Evolutionary conservation across 2,888 invertebrate species (phyloP).

Genomic region (Caenorhabditis auriculariae): DNA sequence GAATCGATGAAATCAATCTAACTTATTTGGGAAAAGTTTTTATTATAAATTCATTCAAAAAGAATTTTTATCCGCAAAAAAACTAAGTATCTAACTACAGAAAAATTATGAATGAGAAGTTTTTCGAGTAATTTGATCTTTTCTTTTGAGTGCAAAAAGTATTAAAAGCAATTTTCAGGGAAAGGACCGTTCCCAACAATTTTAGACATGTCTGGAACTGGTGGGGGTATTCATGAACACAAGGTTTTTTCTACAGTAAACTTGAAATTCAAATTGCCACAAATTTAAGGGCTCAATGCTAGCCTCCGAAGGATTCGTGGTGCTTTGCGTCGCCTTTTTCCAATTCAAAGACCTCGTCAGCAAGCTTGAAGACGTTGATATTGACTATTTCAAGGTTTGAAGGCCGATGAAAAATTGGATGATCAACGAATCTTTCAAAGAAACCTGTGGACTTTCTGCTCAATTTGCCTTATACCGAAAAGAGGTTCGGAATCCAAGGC

Average conservation of each 20-base stretch:
- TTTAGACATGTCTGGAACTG: slow-evolving; percentile 34
- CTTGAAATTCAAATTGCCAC: not conserved
- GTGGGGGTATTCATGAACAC: slow-evolving; percentile 36
- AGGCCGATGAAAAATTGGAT: not conserved
- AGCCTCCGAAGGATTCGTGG: slow-evolving; percentile 37
- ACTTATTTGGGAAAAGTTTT: no score
- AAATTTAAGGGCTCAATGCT: slow-evolving; percentile 17
- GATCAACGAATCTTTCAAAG: not conserved
- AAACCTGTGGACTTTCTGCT: slow-evolving; percentile 22
- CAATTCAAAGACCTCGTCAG: slow-evolving; percentile 31
- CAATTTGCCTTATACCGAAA: slow-evolving; percentile 19
- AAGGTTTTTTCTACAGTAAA: slow-evolving; percentile 3
- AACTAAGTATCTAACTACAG: no score
- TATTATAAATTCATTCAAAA: no score
- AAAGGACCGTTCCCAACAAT: slow-evolving; percentile 35
- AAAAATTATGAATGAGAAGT: no score
- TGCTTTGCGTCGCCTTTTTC: slow-evolving; percentile 34
- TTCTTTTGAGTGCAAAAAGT: not conserved
- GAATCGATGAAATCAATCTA: no score
- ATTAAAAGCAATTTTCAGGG: not conserved
- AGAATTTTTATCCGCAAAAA: no score
- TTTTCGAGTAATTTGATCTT: no score
- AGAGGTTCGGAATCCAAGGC: slow-evolving; percentile 32
- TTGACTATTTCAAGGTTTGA: slow-evolving; percentile 28
- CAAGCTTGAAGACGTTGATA: slow-evolving; percentile 24